Base-by-base conservation (phyloP, 2,113 vertebrate genomes). In the Sclerurus mexicanus region DNA sequence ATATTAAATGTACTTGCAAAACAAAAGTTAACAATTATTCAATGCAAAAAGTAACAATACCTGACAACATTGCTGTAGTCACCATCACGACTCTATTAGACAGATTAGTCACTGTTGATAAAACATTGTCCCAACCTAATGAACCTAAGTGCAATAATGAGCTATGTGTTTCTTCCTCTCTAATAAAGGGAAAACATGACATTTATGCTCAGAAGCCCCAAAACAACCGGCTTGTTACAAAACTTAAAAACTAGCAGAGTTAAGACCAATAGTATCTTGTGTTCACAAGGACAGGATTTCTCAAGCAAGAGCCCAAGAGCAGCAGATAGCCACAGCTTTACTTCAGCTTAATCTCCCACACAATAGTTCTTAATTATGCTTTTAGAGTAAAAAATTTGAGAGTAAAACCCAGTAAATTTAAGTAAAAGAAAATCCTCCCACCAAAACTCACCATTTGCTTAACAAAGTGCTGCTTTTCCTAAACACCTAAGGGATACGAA, bases 101-200 rank as follows among this genome's bases (percentile, higher is more conserved):
- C 6, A 4, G 75, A 84, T 95, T 63, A 94, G 69, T 80, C 85
- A 86, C 82, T 93, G 79, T 67, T 85, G 91, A 86, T 55, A 86
- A 89, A 95, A 91, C 46, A 86, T 35, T 79, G 82, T 76, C 80
- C 5, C 6, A 76, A 79, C 17, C 19, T 78, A 85, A 91, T 42
- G 71, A 80, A 83, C 8, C 7, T 22, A 89, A 91, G 25, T 0
- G 8, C 42, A 85, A 21, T 25, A 60, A 89, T 0, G 23, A 89
- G 37, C 56, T 15, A 28, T 12, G 40, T 6, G 1, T 44, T 82
- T 71, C 67, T 44, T 39, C 39, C 55, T 74, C 52, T 73, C 47
- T 28, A 62, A 64, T 19, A 73, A 67, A 76, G 17, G n/a, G 50
- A 67, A 79, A 89, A 42, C 39, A 17, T 1, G 10, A 11, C 77